Evolutionary conservation across 2,113 vertebrate genomes (phyloP).

Genomic region (Damaliscus lunatus): DNA sequence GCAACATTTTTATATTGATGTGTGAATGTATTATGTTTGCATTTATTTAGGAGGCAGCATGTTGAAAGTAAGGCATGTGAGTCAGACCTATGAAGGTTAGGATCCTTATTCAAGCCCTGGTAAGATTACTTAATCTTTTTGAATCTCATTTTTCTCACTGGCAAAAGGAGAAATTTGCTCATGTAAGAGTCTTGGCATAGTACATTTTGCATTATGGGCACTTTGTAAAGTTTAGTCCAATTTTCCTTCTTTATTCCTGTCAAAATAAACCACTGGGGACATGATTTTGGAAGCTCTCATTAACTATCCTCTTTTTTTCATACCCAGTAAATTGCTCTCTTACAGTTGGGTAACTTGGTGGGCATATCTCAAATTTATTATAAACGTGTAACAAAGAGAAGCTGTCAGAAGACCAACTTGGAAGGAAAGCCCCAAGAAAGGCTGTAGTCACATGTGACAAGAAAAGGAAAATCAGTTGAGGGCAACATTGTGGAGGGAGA

Average conservation of each 20-base stretch:
- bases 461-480: neutral
- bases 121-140: neutral
- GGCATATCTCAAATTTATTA: neutral
- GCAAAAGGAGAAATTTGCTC: slow-evolving; percentile 16
- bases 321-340: neutral
- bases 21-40: neutral
- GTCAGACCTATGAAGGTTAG: neutral
- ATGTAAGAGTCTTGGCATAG: neutral
- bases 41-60: neutral
- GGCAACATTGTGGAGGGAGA: neutral
- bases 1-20: neutral
- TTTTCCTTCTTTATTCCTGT: slow-evolving; percentile 1
- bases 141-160: neutral
- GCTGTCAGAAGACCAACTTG: neutral
- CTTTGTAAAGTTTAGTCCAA: neutral
- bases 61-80: neutral
- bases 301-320: neutral
- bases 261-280: neutral
- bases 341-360: neutral
- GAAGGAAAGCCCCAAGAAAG: neutral
- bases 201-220: neutral
- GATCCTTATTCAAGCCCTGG: neutral
- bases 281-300: neutral
- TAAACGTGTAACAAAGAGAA: neutral
- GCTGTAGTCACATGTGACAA: neutral